Base-by-base conservation (phyloP, 2,113 vertebrate genomes). In the Clarias magur region DNA sequence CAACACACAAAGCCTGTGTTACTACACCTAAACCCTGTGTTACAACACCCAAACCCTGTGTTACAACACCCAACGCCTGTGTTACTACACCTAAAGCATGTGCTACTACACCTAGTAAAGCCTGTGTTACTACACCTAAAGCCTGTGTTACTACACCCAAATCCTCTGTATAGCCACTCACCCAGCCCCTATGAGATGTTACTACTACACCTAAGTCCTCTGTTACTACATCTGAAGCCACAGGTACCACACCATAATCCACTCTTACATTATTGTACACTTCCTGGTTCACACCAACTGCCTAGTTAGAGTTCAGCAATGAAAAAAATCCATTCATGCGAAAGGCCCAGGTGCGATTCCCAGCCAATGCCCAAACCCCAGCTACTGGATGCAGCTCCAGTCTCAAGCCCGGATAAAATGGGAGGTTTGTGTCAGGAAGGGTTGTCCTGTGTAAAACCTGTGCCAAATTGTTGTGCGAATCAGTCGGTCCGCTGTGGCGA, bases 241-340 rank as follows among this genome's bases (percentile, higher is more conserved):
- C 48, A 53, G 38, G 7, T 7, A 25, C 1, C 62, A 54, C 83
- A 84, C 30, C 82, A 48, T 48, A 7, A 48, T 48, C 48, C 7
- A 30, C 65, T 30, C 7, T 42, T 72, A 72, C 34, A 70, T 48
- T 30, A 72, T 25, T 56, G 56, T 23, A 56, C 53, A 60, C n/a
- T 57, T 54, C 30, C 12, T 63, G 59, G 4, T 62, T 42, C 42
- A 48, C 11, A 63, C 19, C 53, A 8, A 62, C 19, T 30, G 48
- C 27, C 48, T 65, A 59, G 30, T 85, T 23, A 23, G 25, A 85
- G 79, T 85, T 85, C 54, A 65, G 65, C 27, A 59, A 70, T 48
- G 9, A 19, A 23, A 48, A 48, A 23, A 72, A 70, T 70, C 68
- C 68, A 34, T 38, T 38, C 34, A 38, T 38, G 34, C 34, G 34